phyloP scores from a whole-genome alignment of 2,797 vertebrate species.

The Diplodus puntazzo region DNA sequence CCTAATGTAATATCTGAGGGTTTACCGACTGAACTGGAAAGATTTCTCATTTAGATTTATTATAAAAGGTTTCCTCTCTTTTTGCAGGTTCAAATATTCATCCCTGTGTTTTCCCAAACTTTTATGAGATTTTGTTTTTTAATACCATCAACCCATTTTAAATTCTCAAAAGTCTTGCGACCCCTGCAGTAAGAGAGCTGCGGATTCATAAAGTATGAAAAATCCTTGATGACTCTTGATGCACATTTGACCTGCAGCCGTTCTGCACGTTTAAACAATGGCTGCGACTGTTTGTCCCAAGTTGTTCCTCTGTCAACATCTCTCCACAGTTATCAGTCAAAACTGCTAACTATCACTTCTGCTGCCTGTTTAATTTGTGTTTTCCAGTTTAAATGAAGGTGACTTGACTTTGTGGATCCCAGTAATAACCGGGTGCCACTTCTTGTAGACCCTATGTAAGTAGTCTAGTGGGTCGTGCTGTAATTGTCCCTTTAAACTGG shows the following conservation, averaged over 20 bases:
- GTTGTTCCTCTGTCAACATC: conserved; percentile 29
- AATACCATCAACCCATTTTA: neutral
- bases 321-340: conserved; percentile 23
- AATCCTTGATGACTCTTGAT: neutral
- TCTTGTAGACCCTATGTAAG: conserved; percentile 34
- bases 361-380: conserved; percentile 49
- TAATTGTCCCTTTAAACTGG: conserved; percentile 53
- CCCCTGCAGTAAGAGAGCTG: too few relatives aligned
- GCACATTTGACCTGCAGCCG: neutral
- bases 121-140: conserved; percentile 9
- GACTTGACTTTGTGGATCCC: conserved; percentile 41
- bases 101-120: neutral
- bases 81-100: neutral
- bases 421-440: conserved; percentile 56
- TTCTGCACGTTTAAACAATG: neutral
- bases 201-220: neutral
- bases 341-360: conserved; percentile 32
- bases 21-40: neutral
- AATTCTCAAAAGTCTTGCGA: too few relatives aligned
- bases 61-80: neutral
- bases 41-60: too few relatives aligned
- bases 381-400: conserved; percentile 59
- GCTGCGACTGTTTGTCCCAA: neutral
- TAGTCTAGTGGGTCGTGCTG: conserved; percentile 52
- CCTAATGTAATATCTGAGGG: neutral